These are phyloP conservation scores for Sycophila sp. DNA, from an alignment of 1,140 invertebrate species.

Conservation along the genomic window DNA sequence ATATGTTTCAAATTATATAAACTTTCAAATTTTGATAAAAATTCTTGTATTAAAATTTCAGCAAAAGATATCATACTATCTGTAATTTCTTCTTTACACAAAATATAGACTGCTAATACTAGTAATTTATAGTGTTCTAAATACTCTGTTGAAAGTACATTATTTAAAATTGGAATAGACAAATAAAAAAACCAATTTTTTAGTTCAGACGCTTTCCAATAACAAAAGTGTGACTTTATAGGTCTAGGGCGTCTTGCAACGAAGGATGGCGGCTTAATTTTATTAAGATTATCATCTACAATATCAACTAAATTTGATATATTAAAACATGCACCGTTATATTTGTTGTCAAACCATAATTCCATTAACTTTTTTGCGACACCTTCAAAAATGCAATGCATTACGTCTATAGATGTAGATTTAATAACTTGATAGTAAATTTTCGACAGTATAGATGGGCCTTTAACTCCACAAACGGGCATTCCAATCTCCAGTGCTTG, in stretches of 20 bases:
- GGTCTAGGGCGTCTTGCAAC: constrained; percentile 33
- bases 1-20: constrained; percentile 3
- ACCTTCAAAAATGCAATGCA: neutral
- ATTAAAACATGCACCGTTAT: constrained; percentile 2
- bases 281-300: constrained; percentile 7
- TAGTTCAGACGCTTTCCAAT: too few species aligned
- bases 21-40: neutral
- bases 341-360: constrained; percentile 1
- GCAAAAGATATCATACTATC: neutral
- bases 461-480: too few species aligned
- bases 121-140: constrained; percentile 13
- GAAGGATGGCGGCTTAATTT: constrained; percentile 29
- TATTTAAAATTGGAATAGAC: constrained; percentile 19
- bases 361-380: too few species aligned
- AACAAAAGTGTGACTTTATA: constrained; percentile 39
- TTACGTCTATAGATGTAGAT: neutral
- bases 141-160: too few species aligned
- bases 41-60: neutral
- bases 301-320: neutral
- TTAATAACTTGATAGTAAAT: constrained; percentile 22
- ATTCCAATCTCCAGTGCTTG: too few species aligned
- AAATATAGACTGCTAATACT: constrained; percentile 10
- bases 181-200: constrained; percentile 9
- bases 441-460: neutral
- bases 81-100: too few species aligned